Evolutionary conservation across 2,113 vertebrate genomes (phyloP), one percentile per base, ranked within the genome.

Genomic region (Trachemys scripta): DNA sequence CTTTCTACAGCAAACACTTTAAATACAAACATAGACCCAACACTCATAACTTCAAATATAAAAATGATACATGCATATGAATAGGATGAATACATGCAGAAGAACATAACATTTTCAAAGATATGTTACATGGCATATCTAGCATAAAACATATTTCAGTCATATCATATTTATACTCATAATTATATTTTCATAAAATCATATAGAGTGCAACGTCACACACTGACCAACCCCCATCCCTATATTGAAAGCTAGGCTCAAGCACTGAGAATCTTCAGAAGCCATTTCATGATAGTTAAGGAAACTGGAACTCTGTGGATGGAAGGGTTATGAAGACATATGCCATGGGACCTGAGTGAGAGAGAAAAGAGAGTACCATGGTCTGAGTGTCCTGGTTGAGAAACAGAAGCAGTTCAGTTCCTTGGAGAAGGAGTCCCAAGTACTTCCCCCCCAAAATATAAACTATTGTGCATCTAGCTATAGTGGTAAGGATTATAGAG

Each of bases 261-360:
- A 89, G 7, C 59, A 5, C 17, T 76, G 93, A 90, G 14, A 19
- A 0, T 0, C 25, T 51, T 51, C 2, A 69, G 24, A 82, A 90
- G 7, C 14, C 9, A 27, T 85, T 89, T 83, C 38, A 20, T 7
- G 0, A 51, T 42, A 85, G 13, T 11, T 5, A n/a, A 53, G 19
- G 1, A 38, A 94, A 42, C 2, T 5, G 20, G 5, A 92, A 57
- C 4, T 6, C 69, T 81, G 84, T 42, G 54, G 22, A 38, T 75
- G 5, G 20, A 42, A 42, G 69, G n/a, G 8, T 8, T 20, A 38
- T 75, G 69, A 20, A 75, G 19, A 10, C 8, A 76, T 5, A 9
- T 88, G 94, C 69, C 9, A 35, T 24, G 85, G 20, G 9, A 25
- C 25, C 25, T 85, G 45, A 87, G 62, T 2, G 1, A 82, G 9